phyloP scores from a whole-genome alignment of 23 tunicate genomes.

The Halocynthia aurantium region DNA sequence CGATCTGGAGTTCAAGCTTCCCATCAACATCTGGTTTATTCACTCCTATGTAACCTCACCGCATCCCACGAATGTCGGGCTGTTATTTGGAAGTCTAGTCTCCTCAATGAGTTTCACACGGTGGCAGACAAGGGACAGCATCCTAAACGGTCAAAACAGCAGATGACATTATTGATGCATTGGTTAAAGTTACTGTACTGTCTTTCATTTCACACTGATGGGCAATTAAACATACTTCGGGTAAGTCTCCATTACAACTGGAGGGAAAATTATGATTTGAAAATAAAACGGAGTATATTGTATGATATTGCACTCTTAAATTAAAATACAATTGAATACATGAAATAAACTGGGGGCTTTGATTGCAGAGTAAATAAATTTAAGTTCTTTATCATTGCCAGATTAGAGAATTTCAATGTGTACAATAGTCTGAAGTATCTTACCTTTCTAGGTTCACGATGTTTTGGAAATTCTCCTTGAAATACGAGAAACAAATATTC shows the following conservation, averaged over 20 bases:
- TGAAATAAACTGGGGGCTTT: background rate
- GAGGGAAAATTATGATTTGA: no score
- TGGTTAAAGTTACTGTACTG: constrained; percentile 65
- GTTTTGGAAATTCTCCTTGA: constrained; percentile 55
- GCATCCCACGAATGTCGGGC: constrained; percentile 59
- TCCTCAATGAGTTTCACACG: constrained; percentile 37
- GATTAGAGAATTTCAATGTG: no score
- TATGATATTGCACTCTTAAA: no score
- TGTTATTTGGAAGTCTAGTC: constrained; percentile 48
- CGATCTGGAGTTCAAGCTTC: constrained; percentile 30
- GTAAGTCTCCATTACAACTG: no score
- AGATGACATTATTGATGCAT: constrained; percentile 31
- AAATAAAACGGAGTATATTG: no score
- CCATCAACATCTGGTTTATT: constrained; percentile 32
- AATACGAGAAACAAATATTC: constrained; percentile 14
- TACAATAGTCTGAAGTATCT: no score
- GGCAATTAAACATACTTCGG: constrained; percentile 79
- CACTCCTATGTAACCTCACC: constrained; percentile 32
- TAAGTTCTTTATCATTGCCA: no score
- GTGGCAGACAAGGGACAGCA: constrained; percentile 65
- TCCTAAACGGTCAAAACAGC: constrained; percentile 73
- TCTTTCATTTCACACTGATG: constrained; percentile 75
- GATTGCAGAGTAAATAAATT: no score
- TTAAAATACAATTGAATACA: no score
- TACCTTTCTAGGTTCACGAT: constrained; percentile 28